Base-by-base conservation (phyloP, 1,140 invertebrate species). In the Drosophila willistoni region DNA sequence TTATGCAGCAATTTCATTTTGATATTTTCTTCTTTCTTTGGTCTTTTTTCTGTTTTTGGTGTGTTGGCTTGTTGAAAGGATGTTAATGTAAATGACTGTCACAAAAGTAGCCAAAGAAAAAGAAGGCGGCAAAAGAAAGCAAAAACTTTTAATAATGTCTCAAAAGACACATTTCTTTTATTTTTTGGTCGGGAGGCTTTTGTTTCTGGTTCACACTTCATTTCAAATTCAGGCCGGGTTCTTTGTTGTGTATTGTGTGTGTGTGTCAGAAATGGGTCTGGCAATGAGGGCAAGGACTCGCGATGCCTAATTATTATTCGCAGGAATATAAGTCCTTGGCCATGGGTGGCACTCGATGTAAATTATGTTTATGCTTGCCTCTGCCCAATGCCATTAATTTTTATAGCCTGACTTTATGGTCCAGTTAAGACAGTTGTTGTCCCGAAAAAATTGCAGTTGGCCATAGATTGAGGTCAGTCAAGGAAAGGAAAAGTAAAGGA, bases 1-100 rank as follows among this genome's bases (percentile, higher is more conserved):
- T 89, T 89, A 89, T 89, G 84, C 84, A 89, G 84, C 84, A 89
- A 89, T 89, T 89, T 89, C 84, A 89, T 89, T 89, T 89, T 89
- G 84, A 89, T 89, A 89, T 89, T 87, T 87, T 77, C 44, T 19
- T 22, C 19, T 9, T 51, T 51, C 19, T 7, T 51, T 51, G 3
- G 2, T 47, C 7, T 19, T 47, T 17, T 47, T 47, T 47, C 2
- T 47, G 2, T 19, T 5, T 22, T 22, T 51, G 36, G 36, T 13
- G 12, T 71, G 67, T 19, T 22, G 19, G 54, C 73, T 71, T 68
- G 68, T 84, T 87, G 84, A 87, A 87, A 87, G 84, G 84, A 82
- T 89, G 85, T 89, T 89, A 81, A 89, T 89, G 84, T 89, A 89
- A 89, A 89, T 89, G 84, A 78, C 84, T 42, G 77, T 68, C 75